These are phyloP conservation scores for Leuctra nigra DNA, from an alignment of 2,888 invertebrate species.

Conservation along the genomic window DNA sequence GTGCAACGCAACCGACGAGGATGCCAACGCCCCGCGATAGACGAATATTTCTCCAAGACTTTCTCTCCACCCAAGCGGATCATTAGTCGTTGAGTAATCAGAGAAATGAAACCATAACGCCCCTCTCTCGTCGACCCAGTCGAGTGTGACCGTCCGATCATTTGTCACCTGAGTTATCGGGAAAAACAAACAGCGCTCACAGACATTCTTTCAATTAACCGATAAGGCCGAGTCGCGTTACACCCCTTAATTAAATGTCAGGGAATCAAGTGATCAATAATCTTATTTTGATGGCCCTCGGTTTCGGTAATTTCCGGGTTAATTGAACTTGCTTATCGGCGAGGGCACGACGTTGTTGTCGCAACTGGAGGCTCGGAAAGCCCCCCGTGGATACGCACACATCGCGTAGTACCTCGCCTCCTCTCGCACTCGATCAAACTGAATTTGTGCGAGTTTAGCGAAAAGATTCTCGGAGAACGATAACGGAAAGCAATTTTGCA, in stretches of 20 bases:
- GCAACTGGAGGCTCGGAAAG: too few relatives aligned
- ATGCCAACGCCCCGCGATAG: background rate
- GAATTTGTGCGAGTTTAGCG: too few relatives aligned
- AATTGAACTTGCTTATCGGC: slow-evolving; percentile 2
- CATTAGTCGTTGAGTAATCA: slow-evolving; percentile 12
- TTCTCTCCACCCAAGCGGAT: slow-evolving; percentile 23
- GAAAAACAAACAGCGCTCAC: too few relatives aligned
- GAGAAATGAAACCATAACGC: slow-evolving; percentile 9
- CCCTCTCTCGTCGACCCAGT: background rate
- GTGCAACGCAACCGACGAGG: background rate
- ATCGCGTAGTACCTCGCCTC: too few relatives aligned
- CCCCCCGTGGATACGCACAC: too few relatives aligned
- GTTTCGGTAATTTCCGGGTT: slow-evolving; percentile 3
- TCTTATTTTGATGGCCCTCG: slow-evolving; percentile 10
- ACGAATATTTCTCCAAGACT: slow-evolving; percentile 15
- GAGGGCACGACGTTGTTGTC: background rate
- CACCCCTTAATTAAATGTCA: slow-evolving; percentile 5
- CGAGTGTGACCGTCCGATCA: background rate
- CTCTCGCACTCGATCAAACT: too few relatives aligned
- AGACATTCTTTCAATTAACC: too few relatives aligned
- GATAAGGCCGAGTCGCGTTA: too few relatives aligned
- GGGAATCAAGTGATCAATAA: slow-evolving; percentile 11
- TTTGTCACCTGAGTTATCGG: too few relatives aligned
- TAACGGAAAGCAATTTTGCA: too few relatives aligned
- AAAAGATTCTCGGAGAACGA: too few relatives aligned